Evolutionary conservation across 1,140 invertebrate genomes (phyloP).

Genomic region (Drosophila mauritiana): DNA sequence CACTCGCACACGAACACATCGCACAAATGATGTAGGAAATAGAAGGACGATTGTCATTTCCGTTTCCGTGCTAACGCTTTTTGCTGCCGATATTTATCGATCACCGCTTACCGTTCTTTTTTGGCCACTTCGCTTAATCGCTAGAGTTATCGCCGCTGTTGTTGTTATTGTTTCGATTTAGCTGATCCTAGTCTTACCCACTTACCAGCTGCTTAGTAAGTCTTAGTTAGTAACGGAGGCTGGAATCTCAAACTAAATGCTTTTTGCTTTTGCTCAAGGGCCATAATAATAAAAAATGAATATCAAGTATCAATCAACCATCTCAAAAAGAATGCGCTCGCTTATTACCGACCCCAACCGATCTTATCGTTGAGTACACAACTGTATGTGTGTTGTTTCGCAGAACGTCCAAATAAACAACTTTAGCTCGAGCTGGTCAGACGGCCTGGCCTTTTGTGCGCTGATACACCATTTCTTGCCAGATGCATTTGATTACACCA

Average conservation of each 20-base stretch:
- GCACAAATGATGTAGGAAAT: slow-evolving; percentile 14
- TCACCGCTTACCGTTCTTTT: slow-evolving; percentile 6
- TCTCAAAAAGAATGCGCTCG: not conserved
- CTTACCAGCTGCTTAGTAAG: slow-evolving; percentile 13
- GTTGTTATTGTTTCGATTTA: slow-evolving; percentile 43
- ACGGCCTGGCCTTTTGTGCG: slow-evolving; percentile 98
- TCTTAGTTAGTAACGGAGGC: slow-evolving; percentile 28
- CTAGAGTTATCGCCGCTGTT: slow-evolving; percentile 40
- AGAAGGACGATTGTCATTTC: slow-evolving; percentile 6
- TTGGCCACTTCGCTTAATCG: slow-evolving; percentile 27
- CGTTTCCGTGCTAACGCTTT: slow-evolving; percentile 30
- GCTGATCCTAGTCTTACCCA: slow-evolving; percentile 29
- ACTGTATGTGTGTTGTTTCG: slow-evolving; percentile 35
- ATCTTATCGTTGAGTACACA: slow-evolving; percentile 3
- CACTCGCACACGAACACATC: slow-evolving; percentile 16
- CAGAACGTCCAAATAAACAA: slow-evolving; percentile 96
- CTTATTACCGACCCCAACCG: not conserved
- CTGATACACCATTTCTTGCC: slow-evolving; percentile 98
- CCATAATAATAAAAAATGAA: slow-evolving; percentile 19
- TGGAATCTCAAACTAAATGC: slow-evolving; percentile 42
- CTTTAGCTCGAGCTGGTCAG: slow-evolving; percentile 98
- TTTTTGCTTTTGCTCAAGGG: slow-evolving; percentile 32
- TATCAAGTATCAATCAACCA: slow-evolving; percentile 6
- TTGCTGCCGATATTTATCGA: slow-evolving; percentile 6
- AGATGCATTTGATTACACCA: slow-evolving; percentile 96